phyloP scores from a whole-genome alignment of 2,888 invertebrate genomes.

The Harmothoe impar region DNA sequence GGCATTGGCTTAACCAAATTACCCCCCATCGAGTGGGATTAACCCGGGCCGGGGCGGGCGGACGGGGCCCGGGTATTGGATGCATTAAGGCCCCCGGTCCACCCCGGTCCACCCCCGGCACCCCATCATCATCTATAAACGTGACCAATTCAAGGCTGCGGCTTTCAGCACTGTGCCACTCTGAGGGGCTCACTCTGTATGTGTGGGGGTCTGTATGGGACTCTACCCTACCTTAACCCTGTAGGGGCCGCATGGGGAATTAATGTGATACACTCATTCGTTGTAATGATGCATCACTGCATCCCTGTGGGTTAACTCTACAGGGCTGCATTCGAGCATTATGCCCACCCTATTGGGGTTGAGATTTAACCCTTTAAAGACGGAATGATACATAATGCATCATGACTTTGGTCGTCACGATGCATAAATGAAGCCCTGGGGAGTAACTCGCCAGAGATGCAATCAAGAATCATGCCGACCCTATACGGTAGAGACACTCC shows the following conservation, averaged over 20 bases:
- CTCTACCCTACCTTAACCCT: not conserved
- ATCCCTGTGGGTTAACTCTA: no score
- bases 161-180: not conserved
- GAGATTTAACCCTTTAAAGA: not conserved
- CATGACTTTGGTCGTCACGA: no score
- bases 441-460: no score
- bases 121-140: constrained; percentile 42
- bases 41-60: not conserved
- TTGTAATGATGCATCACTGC: not conserved
- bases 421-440: no score
- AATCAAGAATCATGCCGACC: no score
- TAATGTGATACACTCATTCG: not conserved
- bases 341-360: no score
- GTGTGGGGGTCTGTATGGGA: no score
- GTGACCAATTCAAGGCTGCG: constrained; percentile 28
- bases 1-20: constrained; percentile 46
- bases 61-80: not conserved
- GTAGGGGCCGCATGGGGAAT: not conserved
- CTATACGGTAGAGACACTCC: no score
- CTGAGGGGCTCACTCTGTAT: no score
- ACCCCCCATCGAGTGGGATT: not conserved
- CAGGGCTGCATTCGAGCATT: no score
- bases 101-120: not conserved
- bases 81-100: not conserved
- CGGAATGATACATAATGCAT: no score